These are phyloP conservation scores for Hirtodrosophila cameraria DNA, from an alignment of 2,888 invertebrate species.

Conservation along the genomic window DNA sequence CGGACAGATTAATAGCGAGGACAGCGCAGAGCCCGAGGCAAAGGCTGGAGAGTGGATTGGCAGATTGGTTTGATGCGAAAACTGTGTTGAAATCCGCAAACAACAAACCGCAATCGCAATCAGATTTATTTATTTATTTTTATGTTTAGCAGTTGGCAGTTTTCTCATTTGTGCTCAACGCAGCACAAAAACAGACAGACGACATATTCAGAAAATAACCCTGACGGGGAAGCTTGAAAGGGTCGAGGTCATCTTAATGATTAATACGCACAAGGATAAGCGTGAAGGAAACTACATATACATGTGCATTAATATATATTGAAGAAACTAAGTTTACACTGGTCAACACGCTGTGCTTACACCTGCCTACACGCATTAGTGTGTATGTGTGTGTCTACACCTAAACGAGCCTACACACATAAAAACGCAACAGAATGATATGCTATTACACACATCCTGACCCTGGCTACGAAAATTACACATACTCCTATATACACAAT, in stretches of 20 bases:
- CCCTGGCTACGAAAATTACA: slow-evolving; percentile 61
- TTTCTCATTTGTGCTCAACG: slow-evolving; percentile 70
- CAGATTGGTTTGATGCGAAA: background rate
- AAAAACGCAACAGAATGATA: slow-evolving; percentile 52
- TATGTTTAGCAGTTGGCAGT: slow-evolving; percentile 71
- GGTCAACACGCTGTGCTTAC: slow-evolving; percentile 32
- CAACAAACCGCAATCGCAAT: slow-evolving; percentile 68
- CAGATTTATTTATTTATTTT: slow-evolving; percentile 77
- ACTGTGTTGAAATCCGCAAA: slow-evolving; percentile 30
- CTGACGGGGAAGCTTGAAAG: slow-evolving; percentile 44
- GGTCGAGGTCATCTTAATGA: slow-evolving; percentile 78
- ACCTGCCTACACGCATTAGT: slow-evolving; percentile 31
- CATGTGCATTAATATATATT: no score
- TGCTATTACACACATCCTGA: slow-evolving; percentile 69
- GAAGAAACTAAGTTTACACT: slow-evolving; percentile 26
- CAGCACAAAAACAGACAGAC: slow-evolving; percentile 66
- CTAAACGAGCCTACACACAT: slow-evolving; percentile 17
- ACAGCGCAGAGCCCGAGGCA: slow-evolving; percentile 1
- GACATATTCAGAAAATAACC: slow-evolving; percentile 48
- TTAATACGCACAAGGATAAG: slow-evolving; percentile 60
- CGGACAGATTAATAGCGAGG: slow-evolving; percentile 56
- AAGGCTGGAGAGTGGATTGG: background rate
- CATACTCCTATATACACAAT: slow-evolving; percentile 28
- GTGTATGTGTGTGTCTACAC: slow-evolving; percentile 15
- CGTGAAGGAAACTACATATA: slow-evolving; percentile 2